These are phyloP conservation scores for Myocastor coypus DNA, from an alignment of 2,113 vertebrate genomes.

Conservation along the genomic window DNA sequence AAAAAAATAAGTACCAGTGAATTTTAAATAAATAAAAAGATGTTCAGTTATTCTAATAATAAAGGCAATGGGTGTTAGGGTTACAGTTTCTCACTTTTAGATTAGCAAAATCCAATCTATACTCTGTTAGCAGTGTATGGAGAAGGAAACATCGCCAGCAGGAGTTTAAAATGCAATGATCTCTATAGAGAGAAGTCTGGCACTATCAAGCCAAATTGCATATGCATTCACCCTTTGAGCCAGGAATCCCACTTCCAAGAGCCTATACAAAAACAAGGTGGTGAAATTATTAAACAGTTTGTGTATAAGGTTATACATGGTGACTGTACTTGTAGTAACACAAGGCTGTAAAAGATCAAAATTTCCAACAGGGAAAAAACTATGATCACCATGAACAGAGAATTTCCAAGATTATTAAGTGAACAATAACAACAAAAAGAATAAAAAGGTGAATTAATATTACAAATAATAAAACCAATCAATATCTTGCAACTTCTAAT, in stretches of 20 bases:
- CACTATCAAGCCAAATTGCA: not conserved
- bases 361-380: not conserved
- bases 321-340: not conserved
- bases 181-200: not conserved
- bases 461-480: not conserved
- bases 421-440: not conserved
- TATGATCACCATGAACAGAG: not conserved
- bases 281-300: not conserved
- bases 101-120: constrained; percentile 1
- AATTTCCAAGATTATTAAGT: not conserved
- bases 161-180: not conserved
- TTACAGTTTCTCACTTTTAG: not conserved
- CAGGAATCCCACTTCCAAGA: not conserved
- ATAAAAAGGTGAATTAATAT: not conserved
- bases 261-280: not conserved
- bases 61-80: not conserved
- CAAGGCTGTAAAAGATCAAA: not conserved
- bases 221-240: not conserved
- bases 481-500: not conserved
- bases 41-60: not conserved
- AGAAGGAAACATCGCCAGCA: not conserved
- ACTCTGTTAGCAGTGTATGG: not conserved
- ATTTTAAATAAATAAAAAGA: not conserved
- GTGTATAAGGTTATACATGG: not conserved
- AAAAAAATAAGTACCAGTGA: not conserved